These are phyloP conservation scores for Pantala flavescens DNA, from an alignment of 1,140 invertebrate species.

Conservation along the genomic window DNA sequence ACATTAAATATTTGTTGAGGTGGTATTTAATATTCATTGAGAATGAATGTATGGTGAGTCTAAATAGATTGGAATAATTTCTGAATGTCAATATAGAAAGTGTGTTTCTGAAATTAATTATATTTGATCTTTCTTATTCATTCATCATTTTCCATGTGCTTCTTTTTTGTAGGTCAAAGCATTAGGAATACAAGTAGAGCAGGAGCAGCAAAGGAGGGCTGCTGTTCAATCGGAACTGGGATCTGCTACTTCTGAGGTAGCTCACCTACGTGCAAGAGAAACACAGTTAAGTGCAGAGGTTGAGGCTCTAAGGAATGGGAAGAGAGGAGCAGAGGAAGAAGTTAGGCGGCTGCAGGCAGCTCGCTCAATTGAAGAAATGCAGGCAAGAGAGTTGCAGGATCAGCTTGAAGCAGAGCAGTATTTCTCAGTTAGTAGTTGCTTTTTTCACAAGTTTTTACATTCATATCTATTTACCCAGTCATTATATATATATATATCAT, in stretches of 20 bases:
- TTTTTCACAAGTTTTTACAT: constrained; percentile 18
- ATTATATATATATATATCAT: neutral
- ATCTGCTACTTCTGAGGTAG: constrained; percentile 56
- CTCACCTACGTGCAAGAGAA: constrained; percentile 61
- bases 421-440: constrained; percentile 52
- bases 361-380: constrained; percentile 57
- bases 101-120: too few relatives aligned
- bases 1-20: too few relatives aligned
- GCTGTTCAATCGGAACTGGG: constrained; percentile 62
- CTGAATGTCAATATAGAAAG: too few relatives aligned
- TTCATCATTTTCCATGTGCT: too few relatives aligned
- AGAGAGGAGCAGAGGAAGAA: constrained; percentile 66
- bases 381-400: constrained; percentile 88
- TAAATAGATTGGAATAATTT: too few relatives aligned
- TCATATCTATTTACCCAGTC: neutral
- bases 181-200: constrained; percentile 73
- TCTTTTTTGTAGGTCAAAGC: constrained; percentile 46
- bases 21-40: too few relatives aligned
- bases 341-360: constrained; percentile 64
- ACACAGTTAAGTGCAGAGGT: constrained; percentile 64
- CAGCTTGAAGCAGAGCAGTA: constrained; percentile 88
- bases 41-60: too few relatives aligned
- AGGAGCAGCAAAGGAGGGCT: constrained; percentile 72
- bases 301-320: constrained; percentile 54
- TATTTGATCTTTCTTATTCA: too few relatives aligned